Evolutionary conservation across 2,888 invertebrate species (phyloP).

Genomic region (Drosophila formosana): DNA sequence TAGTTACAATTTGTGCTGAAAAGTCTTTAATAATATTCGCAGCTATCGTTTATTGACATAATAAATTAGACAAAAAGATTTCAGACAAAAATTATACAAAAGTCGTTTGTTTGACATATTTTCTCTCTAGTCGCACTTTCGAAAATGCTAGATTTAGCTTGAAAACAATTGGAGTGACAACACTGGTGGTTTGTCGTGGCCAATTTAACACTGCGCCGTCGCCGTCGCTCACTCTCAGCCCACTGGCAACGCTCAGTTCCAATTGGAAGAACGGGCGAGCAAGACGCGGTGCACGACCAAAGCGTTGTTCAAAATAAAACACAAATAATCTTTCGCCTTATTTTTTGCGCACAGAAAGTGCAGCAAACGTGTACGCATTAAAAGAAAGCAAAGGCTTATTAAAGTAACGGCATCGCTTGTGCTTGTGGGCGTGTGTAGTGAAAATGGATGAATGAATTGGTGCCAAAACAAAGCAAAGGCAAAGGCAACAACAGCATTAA

Average conservation of each 20-base stretch:
- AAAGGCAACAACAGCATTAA: constrained; percentile 35
- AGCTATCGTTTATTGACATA: no score
- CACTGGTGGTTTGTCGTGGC: constrained; percentile 42
- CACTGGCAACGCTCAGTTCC: constrained; percentile 59
- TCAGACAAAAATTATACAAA: neutral
- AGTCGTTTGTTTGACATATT: neutral
- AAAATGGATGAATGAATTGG: constrained; percentile 51
- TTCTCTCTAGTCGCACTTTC: neutral
- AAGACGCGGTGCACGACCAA: constrained; percentile 56
- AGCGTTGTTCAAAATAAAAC: constrained; percentile 51
- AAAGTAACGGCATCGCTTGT: constrained; percentile 38
- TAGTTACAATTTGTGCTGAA: no score
- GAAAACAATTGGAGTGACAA: constrained; percentile 26
- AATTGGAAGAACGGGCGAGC: constrained; percentile 72
- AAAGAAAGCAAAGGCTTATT: constrained; percentile 46
- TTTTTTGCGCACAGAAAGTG: constrained; percentile 45
- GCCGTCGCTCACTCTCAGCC: constrained; percentile 57
- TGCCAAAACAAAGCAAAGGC: constrained; percentile 46
- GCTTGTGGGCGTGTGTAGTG: constrained; percentile 33
- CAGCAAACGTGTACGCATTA: constrained; percentile 37
- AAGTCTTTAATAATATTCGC: no score
- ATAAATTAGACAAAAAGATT: neutral
- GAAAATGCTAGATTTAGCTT: constrained; percentile 21
- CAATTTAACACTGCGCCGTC: constrained; percentile 57
- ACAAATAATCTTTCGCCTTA: constrained; percentile 49